phyloP scores from a whole-genome alignment of 2,797 vertebrate species.

The Argya squamiceps region DNA sequence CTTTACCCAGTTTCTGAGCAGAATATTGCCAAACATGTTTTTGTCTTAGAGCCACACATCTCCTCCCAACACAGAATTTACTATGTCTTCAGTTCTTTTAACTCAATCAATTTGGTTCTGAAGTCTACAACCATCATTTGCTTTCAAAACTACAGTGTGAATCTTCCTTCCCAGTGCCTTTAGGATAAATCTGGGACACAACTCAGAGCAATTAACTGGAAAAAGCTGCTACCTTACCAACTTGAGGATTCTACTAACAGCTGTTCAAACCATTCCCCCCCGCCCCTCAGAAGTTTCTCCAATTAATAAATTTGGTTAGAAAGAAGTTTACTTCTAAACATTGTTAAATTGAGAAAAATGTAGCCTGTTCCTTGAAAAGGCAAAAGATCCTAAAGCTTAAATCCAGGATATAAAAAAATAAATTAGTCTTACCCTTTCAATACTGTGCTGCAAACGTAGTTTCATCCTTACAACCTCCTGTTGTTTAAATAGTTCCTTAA shows the following conservation, averaged over 20 bases:
- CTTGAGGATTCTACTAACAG: neutral
- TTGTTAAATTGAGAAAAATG: neutral
- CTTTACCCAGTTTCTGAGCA: neutral
- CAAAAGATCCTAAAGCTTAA: neutral
- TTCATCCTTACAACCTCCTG: slow-evolving; percentile 98
- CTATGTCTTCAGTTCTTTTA: neutral
- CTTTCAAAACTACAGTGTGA: neutral
- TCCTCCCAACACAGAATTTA: neutral
- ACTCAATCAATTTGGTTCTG: neutral
- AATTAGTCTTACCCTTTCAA: slow-evolving; percentile 87
- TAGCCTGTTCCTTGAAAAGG: neutral
- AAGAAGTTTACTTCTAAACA: neutral
- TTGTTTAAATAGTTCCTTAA: slow-evolving; percentile 98
- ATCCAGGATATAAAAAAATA: neutral
- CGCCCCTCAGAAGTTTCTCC: neutral
- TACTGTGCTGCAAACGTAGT: slow-evolving; percentile 95
- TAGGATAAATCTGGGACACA: neutral
- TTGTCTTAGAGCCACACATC: neutral
- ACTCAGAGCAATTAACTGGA: neutral
- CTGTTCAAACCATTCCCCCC: neutral
- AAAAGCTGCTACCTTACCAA: neutral
- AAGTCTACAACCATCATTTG: neutral
- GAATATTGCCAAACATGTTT: neutral
- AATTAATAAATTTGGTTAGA: neutral
- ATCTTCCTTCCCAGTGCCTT: neutral